Conservation (phyloP, 1,140 invertebrate genomes). For the Tribolium castaneum region DNA sequence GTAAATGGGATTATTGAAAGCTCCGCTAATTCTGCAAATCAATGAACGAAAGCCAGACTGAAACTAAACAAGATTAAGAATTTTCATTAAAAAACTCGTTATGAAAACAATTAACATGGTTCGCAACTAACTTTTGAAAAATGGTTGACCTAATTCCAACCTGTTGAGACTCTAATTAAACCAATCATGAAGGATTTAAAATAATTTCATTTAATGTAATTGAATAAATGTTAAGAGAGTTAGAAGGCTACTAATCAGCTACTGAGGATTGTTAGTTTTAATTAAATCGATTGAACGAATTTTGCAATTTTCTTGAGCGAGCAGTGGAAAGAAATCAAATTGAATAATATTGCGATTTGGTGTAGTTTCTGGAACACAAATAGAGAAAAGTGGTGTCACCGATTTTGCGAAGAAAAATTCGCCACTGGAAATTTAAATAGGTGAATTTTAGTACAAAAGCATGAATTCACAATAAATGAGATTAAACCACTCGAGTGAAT, state of each 20-base stretch:
- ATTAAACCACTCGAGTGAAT: conserved; percentile 14
- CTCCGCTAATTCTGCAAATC: not conserved
- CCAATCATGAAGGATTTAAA: not conserved
- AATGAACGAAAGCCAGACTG: not conserved
- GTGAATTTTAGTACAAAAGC: conserved; percentile 19
- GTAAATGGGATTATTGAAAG: not conserved
- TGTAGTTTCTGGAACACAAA: too few species aligned
- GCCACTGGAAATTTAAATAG: conserved; percentile 3
- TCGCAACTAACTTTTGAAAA: too few species aligned
- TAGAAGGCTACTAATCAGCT: not conserved
- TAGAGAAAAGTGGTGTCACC: not conserved
- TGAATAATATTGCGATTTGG: not conserved
- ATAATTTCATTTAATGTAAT: conserved; percentile 24
- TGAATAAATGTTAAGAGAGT: not conserved
- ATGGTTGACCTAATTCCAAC: too few species aligned
- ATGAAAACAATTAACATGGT: not conserved
- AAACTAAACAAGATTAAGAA: not conserved
- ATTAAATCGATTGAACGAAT: not conserved
- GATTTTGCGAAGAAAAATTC: not conserved
- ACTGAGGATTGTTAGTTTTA: conserved; percentile 1
- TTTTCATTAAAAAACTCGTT: not conserved
- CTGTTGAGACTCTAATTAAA: not conserved
- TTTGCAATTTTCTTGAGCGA: not conserved
- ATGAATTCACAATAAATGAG: conserved; percentile 26
- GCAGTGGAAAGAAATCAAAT: not conserved